phyloP scores from a whole-genome alignment of 1,140 invertebrate genomes.

The Bombus difficillimus region DNA sequence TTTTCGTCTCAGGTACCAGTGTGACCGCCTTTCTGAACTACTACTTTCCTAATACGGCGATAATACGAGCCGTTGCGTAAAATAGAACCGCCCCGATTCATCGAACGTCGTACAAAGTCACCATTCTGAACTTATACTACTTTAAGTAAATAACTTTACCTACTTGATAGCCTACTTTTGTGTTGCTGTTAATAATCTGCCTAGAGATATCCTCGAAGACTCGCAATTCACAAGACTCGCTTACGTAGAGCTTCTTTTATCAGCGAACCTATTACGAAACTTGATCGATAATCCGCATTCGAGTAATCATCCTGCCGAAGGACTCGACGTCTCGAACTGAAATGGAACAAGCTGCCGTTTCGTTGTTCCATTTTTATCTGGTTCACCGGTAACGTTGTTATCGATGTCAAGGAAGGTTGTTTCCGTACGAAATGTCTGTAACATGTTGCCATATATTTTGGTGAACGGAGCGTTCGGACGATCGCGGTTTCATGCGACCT shows the following conservation, averaged over 20 bases:
- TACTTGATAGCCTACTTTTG: too few species aligned
- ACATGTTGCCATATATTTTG: slow-evolving; percentile 43
- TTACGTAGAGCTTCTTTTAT: too few species aligned
- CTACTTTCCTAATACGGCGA: slow-evolving; percentile 62
- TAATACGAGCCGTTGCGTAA: slow-evolving; percentile 59
- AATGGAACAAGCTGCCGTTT: not conserved
- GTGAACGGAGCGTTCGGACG: slow-evolving; percentile 48
- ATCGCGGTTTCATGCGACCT: slow-evolving; percentile 55
- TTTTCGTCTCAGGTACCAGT: slow-evolving; percentile 35
- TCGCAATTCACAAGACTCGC: too few species aligned
- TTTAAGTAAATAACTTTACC: slow-evolving; percentile 35
- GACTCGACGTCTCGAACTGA: not conserved
- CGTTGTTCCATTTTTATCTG: not conserved
- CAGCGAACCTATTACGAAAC: too few species aligned
- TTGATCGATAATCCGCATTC: not conserved
- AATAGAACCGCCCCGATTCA: slow-evolving; percentile 51
- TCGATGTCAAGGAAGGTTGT: slow-evolving; percentile 42
- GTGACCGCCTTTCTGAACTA: slow-evolving; percentile 60
- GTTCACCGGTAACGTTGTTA: not conserved
- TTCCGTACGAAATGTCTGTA: slow-evolving; percentile 16
- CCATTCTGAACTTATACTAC: slow-evolving; percentile 1
- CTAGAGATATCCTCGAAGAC: too few species aligned
- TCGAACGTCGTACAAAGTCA: slow-evolving; percentile 21
- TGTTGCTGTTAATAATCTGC: too few species aligned
- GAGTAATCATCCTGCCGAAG: not conserved